These are phyloP conservation scores for Ciconia maguari DNA, from an alignment of 2,113 vertebrate genomes.

Conservation along the genomic window DNA sequence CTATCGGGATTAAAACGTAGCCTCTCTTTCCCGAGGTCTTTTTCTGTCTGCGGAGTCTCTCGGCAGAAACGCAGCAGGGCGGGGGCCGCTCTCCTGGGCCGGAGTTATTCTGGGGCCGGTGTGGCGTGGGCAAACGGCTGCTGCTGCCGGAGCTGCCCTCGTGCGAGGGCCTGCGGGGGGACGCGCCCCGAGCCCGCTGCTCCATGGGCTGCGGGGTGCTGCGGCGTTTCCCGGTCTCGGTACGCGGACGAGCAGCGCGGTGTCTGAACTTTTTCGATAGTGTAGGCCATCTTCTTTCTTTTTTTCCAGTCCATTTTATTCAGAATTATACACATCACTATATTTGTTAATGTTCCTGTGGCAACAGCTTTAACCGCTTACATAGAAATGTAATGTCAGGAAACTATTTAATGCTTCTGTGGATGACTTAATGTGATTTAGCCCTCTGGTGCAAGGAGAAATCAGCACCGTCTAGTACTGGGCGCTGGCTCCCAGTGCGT, in stretches of 20 bases:
- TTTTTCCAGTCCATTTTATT: background rate
- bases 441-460: background rate
- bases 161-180: background rate
- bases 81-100: background rate
- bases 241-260: fast-evolving
- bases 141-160: background rate
- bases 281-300: background rate
- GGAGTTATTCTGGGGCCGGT: background rate
- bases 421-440: conserved; percentile 34
- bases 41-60: background rate
- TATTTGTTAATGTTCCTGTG: conserved; percentile 58
- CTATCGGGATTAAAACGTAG: background rate
- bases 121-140: fast-evolving
- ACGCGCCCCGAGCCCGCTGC: fast-evolving
- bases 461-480: background rate
- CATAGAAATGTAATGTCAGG: conserved; percentile 45
- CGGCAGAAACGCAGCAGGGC: background rate
- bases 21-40: background rate
- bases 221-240: fast-evolving
- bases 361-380: conserved; percentile 34
- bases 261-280: background rate
- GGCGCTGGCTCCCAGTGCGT: background rate
- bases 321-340: background rate
- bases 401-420: conserved; percentile 28
- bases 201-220: fast-evolving